These are phyloP conservation scores for Pogonocichla stellata DNA, from an alignment of 2,113 vertebrate genomes.

Conservation along the genomic window DNA sequence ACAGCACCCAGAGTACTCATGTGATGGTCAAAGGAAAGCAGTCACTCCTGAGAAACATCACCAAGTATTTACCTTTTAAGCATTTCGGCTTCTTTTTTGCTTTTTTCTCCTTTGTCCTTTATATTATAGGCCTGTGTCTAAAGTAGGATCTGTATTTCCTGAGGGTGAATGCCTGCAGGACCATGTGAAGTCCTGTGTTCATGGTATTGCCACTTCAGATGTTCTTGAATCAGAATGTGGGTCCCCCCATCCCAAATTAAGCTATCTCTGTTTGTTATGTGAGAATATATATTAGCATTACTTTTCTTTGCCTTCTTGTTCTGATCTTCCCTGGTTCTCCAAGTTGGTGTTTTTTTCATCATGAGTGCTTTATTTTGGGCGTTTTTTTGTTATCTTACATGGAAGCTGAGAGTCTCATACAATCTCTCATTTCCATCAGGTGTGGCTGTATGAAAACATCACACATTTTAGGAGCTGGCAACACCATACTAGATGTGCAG, in stretches of 20 bases:
- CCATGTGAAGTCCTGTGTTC: not conserved
- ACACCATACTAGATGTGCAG: not conserved
- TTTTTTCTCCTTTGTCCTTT: not conserved
- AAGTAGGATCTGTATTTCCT: not conserved
- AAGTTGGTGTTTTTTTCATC: not conserved
- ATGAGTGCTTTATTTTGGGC: not conserved
- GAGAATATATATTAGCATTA: not conserved
- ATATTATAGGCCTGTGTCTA: not conserved
- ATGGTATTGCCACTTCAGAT: not conserved
- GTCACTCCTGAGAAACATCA: not conserved
- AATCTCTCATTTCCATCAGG: not conserved
- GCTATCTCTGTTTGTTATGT: not conserved
- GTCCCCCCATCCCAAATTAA: not conserved
- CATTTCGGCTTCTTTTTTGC: not conserved
- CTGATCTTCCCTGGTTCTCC: not conserved
- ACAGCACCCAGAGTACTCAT: not conserved
- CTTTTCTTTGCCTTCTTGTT: not conserved
- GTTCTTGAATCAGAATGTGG: not conserved
- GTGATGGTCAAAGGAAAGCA: not conserved
- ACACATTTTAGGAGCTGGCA: not conserved
- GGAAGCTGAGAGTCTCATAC: not conserved
- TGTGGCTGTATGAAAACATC: not conserved
- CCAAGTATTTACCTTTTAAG: not conserved
- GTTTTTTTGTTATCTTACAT: not conserved
- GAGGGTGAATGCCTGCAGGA: not conserved